Evolutionary conservation across 2,888 invertebrate genomes (phyloP), one percentile per base, ranked within the genome.

Genomic region (Ophion costatus): DNA sequence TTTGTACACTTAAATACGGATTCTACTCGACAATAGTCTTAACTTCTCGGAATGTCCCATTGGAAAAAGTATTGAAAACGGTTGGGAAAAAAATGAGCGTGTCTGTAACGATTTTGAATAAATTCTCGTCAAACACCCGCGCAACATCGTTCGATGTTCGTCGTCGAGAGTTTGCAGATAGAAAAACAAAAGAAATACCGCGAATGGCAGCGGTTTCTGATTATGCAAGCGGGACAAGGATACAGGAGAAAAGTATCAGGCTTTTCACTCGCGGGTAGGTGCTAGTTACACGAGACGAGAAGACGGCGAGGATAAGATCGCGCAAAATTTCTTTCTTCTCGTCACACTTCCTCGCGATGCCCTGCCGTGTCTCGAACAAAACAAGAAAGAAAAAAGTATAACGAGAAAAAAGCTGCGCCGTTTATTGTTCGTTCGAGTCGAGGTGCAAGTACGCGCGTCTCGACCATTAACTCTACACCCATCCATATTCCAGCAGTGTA

Each of bases 281-380:
- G 90, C 89, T 87, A 85, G 88, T 90, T 90, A 88, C 29, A 88
- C 29, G 29, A 81, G 85, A 83, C 45, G 63, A 51, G 45, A 59
- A 59, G 33, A 29, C 20, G 42, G 42, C 42, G 66, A n/a, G 83
- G 91, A 91, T 91, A 90, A 88, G 87, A 91, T 91, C 91, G 76
- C 80, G 81, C 78, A 83, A 78, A 80, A 84, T 84, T 84, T 78
- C 74, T 80, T 42, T 24, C 33, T 66, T 69, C 77, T 24, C 38
- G 56, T 77, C 84, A 80, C 83, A 24, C 38, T 78, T 84, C 81
- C 74, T 81, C 78, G 71, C 29, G 56, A 84, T 84, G 38, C 38
- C 80, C 63, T 56, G 80, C 80, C 80, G 77, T 84, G 77, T 69
- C 80, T 80, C 63, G 22, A 14, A 24, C 45, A 45, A 76, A 20